A percentile compares a stretch with the other conserved stretches of the same genome.
Conservation (phyloP, 2,888 invertebrate genomes). For the Acleris laterana region DNA sequence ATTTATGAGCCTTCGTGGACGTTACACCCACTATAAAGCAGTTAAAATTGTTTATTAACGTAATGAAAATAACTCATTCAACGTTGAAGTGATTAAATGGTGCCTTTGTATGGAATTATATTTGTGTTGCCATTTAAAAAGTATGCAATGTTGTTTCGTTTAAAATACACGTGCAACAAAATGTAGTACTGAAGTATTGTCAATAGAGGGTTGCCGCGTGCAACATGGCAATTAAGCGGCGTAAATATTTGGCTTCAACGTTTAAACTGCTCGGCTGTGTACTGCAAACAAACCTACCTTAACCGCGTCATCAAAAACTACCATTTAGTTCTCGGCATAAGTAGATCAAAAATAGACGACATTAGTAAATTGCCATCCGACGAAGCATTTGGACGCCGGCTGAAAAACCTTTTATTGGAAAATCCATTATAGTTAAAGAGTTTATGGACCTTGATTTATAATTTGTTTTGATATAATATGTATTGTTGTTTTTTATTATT, state of each 20-base stretch:
- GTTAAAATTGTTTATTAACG: constrained; percentile 63
- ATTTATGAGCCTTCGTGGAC: constrained; percentile 72
- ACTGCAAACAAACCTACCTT: constrained; percentile 43
- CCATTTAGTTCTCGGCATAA: neutral
- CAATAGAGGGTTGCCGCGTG: constrained; percentile 45
- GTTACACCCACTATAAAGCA: constrained; percentile 55
- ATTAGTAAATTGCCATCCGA: constrained; percentile 4
- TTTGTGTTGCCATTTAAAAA: constrained; percentile 4
- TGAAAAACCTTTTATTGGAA: too few relatives aligned
- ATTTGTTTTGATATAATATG: too few relatives aligned
- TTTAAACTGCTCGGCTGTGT: constrained; percentile 50
- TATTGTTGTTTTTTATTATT: too few relatives aligned
- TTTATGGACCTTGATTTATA: too few relatives aligned
- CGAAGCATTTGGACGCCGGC: too few relatives aligned
- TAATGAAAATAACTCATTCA: constrained; percentile 46
- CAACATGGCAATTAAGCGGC: constrained; percentile 49
- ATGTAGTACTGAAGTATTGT: constrained; percentile 50
- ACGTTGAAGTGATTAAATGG: constrained; percentile 32
- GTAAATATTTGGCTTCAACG: constrained; percentile 55
- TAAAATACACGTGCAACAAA: constrained; percentile 33
- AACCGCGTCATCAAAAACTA: constrained; percentile 11
- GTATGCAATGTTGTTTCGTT: constrained; percentile 3
- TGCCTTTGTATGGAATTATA: constrained; percentile 21
- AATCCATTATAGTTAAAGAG: too few relatives aligned
- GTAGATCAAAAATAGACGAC: neutral